Evolutionary conservation across 2,113 vertebrate genomes (phyloP), one percentile per base, ranked within the genome.

Genomic region (Zosterops hypoxanthus): DNA sequence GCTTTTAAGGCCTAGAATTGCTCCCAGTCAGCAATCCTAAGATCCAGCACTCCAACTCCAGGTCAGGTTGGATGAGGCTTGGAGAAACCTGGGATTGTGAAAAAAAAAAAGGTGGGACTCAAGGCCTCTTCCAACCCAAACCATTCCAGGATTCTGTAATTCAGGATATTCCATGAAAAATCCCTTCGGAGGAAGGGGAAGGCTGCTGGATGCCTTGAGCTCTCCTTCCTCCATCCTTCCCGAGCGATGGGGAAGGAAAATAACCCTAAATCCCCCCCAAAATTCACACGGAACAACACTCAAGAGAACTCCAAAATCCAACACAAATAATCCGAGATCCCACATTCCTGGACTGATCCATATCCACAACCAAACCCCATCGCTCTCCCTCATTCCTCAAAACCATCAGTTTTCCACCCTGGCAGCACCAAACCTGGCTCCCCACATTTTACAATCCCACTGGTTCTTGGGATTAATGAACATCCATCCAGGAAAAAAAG

Each of bases 131-230:
- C 55, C 63, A 15, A 36, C 7, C 46, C 72, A 39, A 60, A 61
- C 18, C 18, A 8, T 20, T 29, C 39, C 23, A 6, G 36, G 53
- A 52, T 24, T n/a, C 13, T 9, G 3, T 5, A 46, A 46, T 24
- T 60, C 23, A 10, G 55, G 63, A 33, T 39, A 44, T 36, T 39
- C 63, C 53, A 50, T 1, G 31, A 17, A 66, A 66, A 57, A 49
- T 4, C 16, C n/a, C 29, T 22, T 6, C 0, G 2, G 31, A 68
- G 12, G 22, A 44, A 22, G 29, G 52, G 11, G 12, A 52, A n/a
- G 6, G 3, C 12, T 0, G 0, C 6, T 2, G 17, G 47, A 17
- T 0, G 2, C 8, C 24, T 25, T 8, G 3, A 42, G 8, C 11
- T 66, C 36, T 21, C 22, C 18, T 11, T 33, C 33, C 8, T 12